Conservation (phyloP, 2,888 invertebrate species). For the Spicauda simplicius region DNA sequence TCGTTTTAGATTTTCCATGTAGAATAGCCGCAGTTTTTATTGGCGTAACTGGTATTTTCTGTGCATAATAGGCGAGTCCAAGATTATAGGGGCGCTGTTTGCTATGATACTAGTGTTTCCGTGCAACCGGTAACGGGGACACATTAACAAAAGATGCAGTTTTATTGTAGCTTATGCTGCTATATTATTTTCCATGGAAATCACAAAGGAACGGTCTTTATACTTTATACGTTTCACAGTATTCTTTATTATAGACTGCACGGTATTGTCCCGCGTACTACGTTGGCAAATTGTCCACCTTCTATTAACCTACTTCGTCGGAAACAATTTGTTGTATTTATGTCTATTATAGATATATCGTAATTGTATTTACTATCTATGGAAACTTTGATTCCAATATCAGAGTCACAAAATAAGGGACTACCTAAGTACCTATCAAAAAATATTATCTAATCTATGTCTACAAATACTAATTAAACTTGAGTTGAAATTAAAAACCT, state of each 20-base stretch:
- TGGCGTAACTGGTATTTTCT: slow-evolving; percentile 71
- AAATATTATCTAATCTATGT: too few relatives aligned
- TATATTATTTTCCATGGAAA: slow-evolving; percentile 61
- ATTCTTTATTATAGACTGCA: slow-evolving; percentile 16
- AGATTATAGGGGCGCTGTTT: slow-evolving; percentile 70
- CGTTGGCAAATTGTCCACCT: neutral
- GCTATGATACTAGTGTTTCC: slow-evolving; percentile 68
- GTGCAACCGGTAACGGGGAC: slow-evolving; percentile 68
- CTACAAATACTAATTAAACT: too few relatives aligned
- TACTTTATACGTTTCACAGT: slow-evolving; percentile 25
- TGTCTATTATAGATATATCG: too few relatives aligned
- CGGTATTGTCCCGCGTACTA: neutral
- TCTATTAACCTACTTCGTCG: neutral
- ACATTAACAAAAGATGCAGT: slow-evolving; percentile 67
- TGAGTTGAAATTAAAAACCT: too few relatives aligned
- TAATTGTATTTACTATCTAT: too few relatives aligned
- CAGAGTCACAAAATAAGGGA: too few relatives aligned
- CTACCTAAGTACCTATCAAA: too few relatives aligned
- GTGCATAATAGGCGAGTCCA: slow-evolving; percentile 64
- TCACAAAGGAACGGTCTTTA: slow-evolving; percentile 56
- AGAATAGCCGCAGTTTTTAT: slow-evolving; percentile 62
- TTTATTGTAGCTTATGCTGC: slow-evolving; percentile 56
- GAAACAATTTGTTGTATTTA: neutral
- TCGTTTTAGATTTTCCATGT: slow-evolving; percentile 71
- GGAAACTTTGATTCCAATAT: too few relatives aligned